These are phyloP conservation scores for Argyra leucocephala DNA, from an alignment of 2,888 invertebrate species.

Conservation along the genomic window DNA sequence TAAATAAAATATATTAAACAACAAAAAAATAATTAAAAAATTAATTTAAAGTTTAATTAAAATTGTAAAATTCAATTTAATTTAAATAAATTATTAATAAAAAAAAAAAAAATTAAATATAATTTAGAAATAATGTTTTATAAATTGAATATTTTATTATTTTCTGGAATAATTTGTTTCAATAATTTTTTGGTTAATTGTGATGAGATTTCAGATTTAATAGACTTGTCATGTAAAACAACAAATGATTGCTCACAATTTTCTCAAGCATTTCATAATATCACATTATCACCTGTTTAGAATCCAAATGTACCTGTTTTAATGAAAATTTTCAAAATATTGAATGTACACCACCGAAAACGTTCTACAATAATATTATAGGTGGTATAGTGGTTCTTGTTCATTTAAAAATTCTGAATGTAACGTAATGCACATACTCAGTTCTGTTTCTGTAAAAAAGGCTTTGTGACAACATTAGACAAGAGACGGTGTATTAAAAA, in stretches of 20 bases:
- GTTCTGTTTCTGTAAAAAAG: constrained; percentile 31
- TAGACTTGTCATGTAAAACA: constrained; percentile 31
- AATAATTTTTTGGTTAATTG: too few relatives aligned
- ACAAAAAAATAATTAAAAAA: too few relatives aligned
- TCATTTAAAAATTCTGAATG: constrained; percentile 29
- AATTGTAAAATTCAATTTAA: too few relatives aligned
- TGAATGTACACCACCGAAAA: constrained; percentile 30
- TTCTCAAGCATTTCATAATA: constrained; percentile 24
- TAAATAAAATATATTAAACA: too few relatives aligned
- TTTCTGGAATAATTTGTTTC: too few relatives aligned
- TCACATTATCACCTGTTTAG: constrained; percentile 28
- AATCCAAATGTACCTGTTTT: constrained; percentile 29
- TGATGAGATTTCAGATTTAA: constrained; percentile 23
- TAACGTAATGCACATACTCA: constrained; percentile 23
- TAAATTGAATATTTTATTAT: too few relatives aligned
- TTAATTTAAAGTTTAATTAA: too few relatives aligned
- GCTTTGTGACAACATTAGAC: constrained; percentile 32
- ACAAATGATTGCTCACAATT: constrained; percentile 29
- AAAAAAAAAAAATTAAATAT: too few relatives aligned
- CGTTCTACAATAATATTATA: constrained; percentile 29
- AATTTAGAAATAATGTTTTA: too few relatives aligned
- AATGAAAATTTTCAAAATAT: constrained; percentile 22
- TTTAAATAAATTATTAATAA: too few relatives aligned
- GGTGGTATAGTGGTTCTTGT: constrained; percentile 37
- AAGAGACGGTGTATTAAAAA: constrained; percentile 33